Percentiles rank a stretch among this genome's conserved stretches.
phyloP scores from a whole-genome alignment of 1,140 invertebrate genomes.

The Bombus breviceps region DNA sequence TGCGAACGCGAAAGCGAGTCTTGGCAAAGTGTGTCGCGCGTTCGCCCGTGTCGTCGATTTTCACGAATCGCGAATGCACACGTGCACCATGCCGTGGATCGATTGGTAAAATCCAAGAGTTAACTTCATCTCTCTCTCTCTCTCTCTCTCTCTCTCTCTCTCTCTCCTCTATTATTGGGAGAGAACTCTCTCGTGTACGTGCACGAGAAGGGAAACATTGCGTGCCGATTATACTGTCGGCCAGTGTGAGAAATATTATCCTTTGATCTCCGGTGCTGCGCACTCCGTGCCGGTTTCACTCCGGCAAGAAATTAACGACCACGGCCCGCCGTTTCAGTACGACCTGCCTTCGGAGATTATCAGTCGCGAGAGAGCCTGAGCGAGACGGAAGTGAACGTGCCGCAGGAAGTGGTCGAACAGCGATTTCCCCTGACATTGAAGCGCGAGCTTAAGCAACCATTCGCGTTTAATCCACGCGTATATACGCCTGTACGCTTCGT shows the following conservation, averaged over 20 bases:
- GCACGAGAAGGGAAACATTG: slow-evolving; percentile 62
- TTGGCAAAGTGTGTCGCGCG: slow-evolving; percentile 45
- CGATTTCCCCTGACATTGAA: slow-evolving; percentile 38
- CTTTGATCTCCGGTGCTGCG: slow-evolving; percentile 75
- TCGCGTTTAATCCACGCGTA: not conserved
- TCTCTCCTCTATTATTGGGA: not conserved
- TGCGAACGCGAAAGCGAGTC: slow-evolving; percentile 48
- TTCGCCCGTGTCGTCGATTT: slow-evolving; percentile 45
- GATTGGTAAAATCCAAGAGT: not conserved
- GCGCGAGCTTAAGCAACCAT: not conserved
- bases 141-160: not conserved
- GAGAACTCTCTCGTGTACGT: not conserved
- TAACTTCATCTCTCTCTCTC: no score
- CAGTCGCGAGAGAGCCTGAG: slow-evolving; percentile 57
- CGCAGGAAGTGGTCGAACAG: slow-evolving; percentile 56
- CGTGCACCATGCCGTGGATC: not conserved
- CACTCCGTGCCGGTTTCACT: slow-evolving; percentile 55
- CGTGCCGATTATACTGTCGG: slow-evolving; percentile 77
- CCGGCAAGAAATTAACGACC: slow-evolving; percentile 78
- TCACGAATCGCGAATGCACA: not conserved
- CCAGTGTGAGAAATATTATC: slow-evolving; percentile 80
- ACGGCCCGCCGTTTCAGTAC: slow-evolving; percentile 60
- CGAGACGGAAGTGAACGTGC: slow-evolving; percentile 70
- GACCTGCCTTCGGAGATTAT: slow-evolving; percentile 72
- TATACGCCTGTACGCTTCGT: not conserved